A percentile compares a stretch with the other conserved stretches of the same genome.
Conservation (phyloP, 2,797 vertebrate species). For the Perodicticus potto region DNA sequence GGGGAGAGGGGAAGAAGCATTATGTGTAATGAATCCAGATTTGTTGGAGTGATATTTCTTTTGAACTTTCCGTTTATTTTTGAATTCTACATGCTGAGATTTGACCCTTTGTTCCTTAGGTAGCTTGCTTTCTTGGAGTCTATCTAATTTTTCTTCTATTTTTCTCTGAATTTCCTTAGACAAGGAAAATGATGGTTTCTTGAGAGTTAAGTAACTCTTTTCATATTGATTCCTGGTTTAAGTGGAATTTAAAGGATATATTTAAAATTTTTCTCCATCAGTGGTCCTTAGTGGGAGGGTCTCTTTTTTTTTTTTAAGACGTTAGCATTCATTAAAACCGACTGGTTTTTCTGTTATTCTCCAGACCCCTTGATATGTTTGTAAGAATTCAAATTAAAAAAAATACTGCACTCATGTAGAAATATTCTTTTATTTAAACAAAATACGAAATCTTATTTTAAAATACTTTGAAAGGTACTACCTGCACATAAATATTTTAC, state of each 20-base stretch:
- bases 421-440: constrained; percentile 23
- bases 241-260: constrained; percentile 64
- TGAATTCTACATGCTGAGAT: background rate
- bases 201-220: constrained; percentile 49
- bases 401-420: background rate
- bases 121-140: background rate
- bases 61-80: background rate
- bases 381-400: constrained; percentile 36
- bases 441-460: background rate
- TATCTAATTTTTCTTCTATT: constrained; percentile 10
- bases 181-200: constrained; percentile 51
- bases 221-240: constrained; percentile 33
- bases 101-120: background rate
- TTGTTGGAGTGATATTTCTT: constrained; percentile 1
- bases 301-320: constrained; percentile 58
- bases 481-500: background rate
- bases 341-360: constrained; percentile 47
- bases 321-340: constrained; percentile 33
- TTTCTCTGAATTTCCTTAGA: constrained; percentile 52
- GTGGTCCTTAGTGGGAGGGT: background rate
- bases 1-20: background rate
- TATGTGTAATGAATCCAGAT: background rate
- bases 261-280: constrained; percentile 50
- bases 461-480: constrained; percentile 18
- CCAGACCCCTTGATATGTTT: constrained; percentile 4